Evolutionary conservation across 2,113 vertebrate species (phyloP).

Genomic region (Mormoops blainvillei): DNA sequence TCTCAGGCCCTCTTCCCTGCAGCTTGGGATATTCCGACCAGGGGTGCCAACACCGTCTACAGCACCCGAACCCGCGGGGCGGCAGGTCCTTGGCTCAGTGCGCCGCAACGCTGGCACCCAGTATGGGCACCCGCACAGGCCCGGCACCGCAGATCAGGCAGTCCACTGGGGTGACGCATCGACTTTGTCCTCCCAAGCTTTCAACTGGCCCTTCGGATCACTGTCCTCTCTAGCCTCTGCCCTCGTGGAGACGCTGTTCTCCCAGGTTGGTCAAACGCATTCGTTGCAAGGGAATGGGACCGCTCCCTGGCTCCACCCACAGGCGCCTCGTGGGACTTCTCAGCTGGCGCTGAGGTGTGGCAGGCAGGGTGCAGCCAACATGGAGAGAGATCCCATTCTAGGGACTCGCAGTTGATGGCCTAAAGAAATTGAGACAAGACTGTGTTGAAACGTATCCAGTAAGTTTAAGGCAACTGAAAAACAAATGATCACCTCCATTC

Average conservation of each 20-base stretch:
- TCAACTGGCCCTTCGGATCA: fast-evolving
- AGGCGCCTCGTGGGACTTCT: background rate
- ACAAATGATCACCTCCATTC: background rate
- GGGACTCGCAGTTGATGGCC: background rate
- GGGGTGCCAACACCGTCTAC: background rate
- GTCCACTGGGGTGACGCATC: fast-evolving
- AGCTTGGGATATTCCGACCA: background rate
- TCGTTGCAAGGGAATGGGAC: fast-evolving
- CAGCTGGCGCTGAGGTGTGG: no score
- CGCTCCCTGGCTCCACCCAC: fast-evolving
- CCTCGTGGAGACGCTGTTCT: fast-evolving
- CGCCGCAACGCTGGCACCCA: fast-evolving
- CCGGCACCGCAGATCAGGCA: fast-evolving
- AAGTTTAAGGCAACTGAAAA: background rate
- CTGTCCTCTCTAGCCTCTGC: background rate
- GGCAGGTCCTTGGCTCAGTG: background rate
- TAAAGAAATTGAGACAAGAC: background rate
- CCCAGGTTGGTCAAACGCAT: background rate
- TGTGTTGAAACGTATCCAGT: background rate
- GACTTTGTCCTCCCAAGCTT: background rate
- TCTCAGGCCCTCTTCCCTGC: background rate
- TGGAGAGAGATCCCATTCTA: background rate
- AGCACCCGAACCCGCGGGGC: fast-evolving
- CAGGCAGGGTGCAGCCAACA: background rate
- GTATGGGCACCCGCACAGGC: fast-evolving